Conservation (phyloP, 2,113 vertebrate genomes). For the Phalacrocorax pelagicus region DNA sequence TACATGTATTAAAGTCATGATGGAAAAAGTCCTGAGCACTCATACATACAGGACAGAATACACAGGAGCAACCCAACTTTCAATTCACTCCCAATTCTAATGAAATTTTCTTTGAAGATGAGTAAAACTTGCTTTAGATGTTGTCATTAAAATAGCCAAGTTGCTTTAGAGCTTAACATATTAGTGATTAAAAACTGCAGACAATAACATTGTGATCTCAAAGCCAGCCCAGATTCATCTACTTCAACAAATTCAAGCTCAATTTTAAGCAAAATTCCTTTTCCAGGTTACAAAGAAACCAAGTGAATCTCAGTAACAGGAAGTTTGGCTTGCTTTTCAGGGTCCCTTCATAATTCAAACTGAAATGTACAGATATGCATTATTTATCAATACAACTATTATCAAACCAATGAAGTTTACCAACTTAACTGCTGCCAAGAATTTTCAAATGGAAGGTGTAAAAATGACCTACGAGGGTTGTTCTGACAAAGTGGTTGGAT, state of each 20-base stretch:
- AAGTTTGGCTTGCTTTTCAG: not conserved
- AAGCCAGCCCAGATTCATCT: not conserved
- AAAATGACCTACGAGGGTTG: not conserved
- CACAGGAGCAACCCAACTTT: not conserved
- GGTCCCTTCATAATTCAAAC: not conserved
- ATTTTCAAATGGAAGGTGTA: not conserved
- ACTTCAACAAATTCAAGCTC: not conserved
- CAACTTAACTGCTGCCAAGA: not conserved
- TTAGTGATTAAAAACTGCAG: not conserved
- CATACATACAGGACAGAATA: not conserved
- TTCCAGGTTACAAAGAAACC: not conserved
- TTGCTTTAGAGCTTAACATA: not conserved
- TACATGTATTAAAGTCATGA: not conserved
- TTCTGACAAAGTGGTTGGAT: not conserved
- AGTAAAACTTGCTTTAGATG: not conserved
- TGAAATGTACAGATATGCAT: fast-evolving
- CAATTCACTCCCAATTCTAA: not conserved
- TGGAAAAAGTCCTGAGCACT: not conserved
- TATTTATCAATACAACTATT: not conserved
- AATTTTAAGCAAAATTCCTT: not conserved
- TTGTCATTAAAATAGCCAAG: not conserved
- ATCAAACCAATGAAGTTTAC: not conserved
- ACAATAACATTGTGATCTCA: not conserved
- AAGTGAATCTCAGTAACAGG: not conserved
- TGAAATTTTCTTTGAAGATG: not conserved